Conservation (phyloP, 2,797 vertebrate species). For the Hozukius guyotensis region DNA sequence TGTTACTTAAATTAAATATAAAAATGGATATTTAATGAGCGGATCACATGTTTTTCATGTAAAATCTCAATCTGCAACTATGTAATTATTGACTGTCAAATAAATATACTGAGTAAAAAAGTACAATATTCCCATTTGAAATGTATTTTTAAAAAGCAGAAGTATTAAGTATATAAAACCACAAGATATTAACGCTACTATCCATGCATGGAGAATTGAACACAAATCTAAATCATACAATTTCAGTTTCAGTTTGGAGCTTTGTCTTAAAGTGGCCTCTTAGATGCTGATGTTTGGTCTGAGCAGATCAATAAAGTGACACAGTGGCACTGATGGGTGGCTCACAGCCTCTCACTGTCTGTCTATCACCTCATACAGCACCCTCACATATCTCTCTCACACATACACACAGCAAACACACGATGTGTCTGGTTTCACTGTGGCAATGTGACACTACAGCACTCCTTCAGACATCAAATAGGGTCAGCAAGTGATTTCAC, state of each 20-base stretch:
- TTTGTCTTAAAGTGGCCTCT: conserved; percentile 12
- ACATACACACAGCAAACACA: conserved; percentile 17
- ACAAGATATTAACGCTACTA: neutral
- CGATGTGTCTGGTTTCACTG: conserved; percentile 41
- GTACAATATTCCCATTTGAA: neutral
- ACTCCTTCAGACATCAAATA: conserved; percentile 37
- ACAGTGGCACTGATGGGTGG: conserved; percentile 23
- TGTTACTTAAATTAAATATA: neutral
- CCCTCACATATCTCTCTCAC: conserved; percentile 31
- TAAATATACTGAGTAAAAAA: neutral
- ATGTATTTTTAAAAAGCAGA: neutral
- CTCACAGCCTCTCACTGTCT: neutral
- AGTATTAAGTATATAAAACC: too few species aligned
- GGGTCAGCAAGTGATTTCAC: conserved; percentile 14
- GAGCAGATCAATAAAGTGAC: conserved; percentile 42
- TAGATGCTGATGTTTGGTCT: conserved; percentile 23
- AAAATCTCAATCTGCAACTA: neutral
- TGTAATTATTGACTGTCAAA: neutral
- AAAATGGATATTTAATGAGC: neutral
- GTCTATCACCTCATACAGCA: conserved; percentile 35
- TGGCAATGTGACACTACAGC: conserved; percentile 34
- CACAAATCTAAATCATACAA: neutral
- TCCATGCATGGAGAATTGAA: neutral
- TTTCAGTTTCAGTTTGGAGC: neutral
- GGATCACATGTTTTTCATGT: neutral